Evolutionary conservation across 2,113 vertebrate species (phyloP), one percentile per base, ranked within the genome.

Genomic region (Podarcis muralis): DNA sequence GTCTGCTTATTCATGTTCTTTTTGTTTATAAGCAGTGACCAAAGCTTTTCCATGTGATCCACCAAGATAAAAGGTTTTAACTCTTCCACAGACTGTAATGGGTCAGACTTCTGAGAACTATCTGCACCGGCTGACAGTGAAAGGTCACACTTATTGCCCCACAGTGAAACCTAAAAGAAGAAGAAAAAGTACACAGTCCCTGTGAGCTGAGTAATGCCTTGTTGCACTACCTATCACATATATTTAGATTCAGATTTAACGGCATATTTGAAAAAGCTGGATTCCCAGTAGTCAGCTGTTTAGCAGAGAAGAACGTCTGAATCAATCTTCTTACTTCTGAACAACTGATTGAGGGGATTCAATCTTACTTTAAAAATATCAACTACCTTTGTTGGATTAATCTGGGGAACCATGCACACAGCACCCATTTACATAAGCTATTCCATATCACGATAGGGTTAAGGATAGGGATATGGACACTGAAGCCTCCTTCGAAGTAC

Each of bases 131-230:
- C 98, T 88, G 99, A 99, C 69, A 99, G 97, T 6, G 99, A 99
- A 68, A 99, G 96, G 94, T 99, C 99, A 94, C 99, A 99, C 86
- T 98, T 99, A 96, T 99, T 99, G 66, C 98, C 99, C 99, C 99
- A 99, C 37, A 99, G 87, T 22, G 98, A 98, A 92, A 99, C 97
- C 99, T 99, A 93, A 92, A 88, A 81, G 82, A 25, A 74, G 89
- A 90, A 95, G 88, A 69, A 32, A 83, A 0, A 81, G 57, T 87
- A 86, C 16, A 43, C 92, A 85, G 88, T 30, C 9, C 48, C 84
- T 53, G 53, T 18, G 72, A 83, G 13, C 1, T 8, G 37, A 16
- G 4, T 9, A 53, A 66, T 48, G 27, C 57, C 4, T 75, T 43
- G 59, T 62, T 62, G 59, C 59, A 15, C 59, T 62, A 20, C 1